Evolutionary conservation across 1,140 invertebrate species (phyloP).

Genomic region (Hylaeus volcanicus): DNA sequence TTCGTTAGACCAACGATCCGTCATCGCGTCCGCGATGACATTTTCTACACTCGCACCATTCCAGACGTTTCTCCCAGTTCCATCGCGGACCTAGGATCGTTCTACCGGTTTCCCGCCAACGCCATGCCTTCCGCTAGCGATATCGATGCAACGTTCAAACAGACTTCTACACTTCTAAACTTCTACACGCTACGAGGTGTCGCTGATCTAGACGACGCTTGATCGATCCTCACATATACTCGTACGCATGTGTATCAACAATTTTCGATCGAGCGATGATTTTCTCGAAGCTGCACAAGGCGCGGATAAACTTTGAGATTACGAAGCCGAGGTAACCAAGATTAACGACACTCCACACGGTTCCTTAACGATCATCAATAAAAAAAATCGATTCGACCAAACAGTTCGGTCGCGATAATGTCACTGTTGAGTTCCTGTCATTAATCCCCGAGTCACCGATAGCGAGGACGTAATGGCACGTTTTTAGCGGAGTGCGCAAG

Average conservation of each 20-base stretch:
- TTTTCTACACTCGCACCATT: too few relatives aligned
- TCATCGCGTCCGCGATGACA: neutral
- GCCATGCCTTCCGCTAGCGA: neutral
- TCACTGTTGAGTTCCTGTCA: neutral
- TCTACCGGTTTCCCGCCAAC: conserved; percentile 9
- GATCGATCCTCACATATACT: neutral
- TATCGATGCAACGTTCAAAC: neutral
- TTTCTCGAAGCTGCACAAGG: too few relatives aligned
- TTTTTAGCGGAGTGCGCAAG: conserved; percentile 4
- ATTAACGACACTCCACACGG: too few relatives aligned
- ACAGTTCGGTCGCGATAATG: too few relatives aligned
- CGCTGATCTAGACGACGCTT: conserved; percentile 2
- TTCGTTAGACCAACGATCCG: neutral
- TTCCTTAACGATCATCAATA: too few relatives aligned
- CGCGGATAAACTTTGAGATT: too few relatives aligned
- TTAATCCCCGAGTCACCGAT: neutral
- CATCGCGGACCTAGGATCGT: neutral
- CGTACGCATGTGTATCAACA: too few relatives aligned
- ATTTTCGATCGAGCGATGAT: too few relatives aligned
- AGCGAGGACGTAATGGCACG: neutral
- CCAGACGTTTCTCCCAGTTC: conserved; percentile 2
- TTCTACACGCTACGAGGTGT: conserved; percentile 7
- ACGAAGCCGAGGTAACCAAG: too few relatives aligned
- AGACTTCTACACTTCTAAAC: neutral
- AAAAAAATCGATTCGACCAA: too few relatives aligned